Conservation (phyloP, 2,888 invertebrate genomes). For the Tenthredo distinguenda region DNA sequence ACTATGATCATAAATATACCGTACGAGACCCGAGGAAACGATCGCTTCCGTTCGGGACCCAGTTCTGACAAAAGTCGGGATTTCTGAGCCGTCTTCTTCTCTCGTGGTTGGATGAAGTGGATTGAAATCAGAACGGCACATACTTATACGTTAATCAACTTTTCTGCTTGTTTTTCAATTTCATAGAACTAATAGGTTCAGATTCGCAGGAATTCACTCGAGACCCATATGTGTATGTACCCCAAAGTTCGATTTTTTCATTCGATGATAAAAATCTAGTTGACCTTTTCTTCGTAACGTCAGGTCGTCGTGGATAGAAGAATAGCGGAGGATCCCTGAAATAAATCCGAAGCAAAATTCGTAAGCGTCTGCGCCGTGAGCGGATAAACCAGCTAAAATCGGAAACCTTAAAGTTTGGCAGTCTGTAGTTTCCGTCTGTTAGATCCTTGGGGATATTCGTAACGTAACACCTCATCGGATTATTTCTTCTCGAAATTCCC, state of each 20-base stretch:
- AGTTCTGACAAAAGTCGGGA: too few relatives aligned
- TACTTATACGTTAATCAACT: too few relatives aligned
- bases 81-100: too few relatives aligned
- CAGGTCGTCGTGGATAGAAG: background rate
- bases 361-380: background rate
- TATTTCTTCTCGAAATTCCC: background rate
- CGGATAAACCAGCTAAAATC: conserved; percentile 39
- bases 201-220: background rate
- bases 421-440: background rate
- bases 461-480: conserved; percentile 1
- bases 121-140: too few relatives aligned
- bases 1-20: background rate
- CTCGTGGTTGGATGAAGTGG: too few relatives aligned
- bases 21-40: background rate
- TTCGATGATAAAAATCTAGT: background rate
- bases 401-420: conserved; percentile 31
- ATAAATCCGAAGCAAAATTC: background rate
- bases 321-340: background rate
- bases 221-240: too few relatives aligned
- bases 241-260: background rate
- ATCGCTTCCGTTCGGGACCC: background rate
- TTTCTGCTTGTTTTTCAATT: too few relatives aligned
- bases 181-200: too few relatives aligned
- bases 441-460: conserved; percentile 12
- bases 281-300: background rate